Base-by-base conservation (phyloP, 1,140 invertebrate genomes). In the Asobara japonica region DNA sequence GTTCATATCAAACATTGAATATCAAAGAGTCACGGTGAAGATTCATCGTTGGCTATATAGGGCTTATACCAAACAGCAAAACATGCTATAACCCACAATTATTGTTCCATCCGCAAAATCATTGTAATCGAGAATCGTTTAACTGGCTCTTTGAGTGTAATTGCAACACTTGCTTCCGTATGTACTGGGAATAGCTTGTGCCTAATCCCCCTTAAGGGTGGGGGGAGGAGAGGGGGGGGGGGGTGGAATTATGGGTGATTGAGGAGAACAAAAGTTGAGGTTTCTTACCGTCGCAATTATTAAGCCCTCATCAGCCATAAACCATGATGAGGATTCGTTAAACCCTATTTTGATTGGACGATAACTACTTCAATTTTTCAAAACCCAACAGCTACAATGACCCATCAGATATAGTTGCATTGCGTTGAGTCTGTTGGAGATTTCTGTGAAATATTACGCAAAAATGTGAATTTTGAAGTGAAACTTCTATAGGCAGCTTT, bases 271-370 rank as follows among this genome's bases (percentile, higher is more conserved):
- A 38, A 45, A 13, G 18, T 13, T 16, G 41, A 45, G 41, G 41
- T 45, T 45, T 45, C 13, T 16, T 45, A 8, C 2, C 36, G n/a
- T 45, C 0, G 41, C n/a, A 45, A 13, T 45, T 16, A 45, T 45
- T 13, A 45, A 45, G 41, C 41, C n/a, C 5, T 13, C n/a, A 45
- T 16, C 41, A 16, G 18, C 41, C 41, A 45, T 45, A 45, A 45
- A 45, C 41, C 41, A 45, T 45, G 41, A 45, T 45, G 41, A 45
- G 41, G 41, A 45, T 45, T 45, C 41, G 41, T 45, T 45, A 45
- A 4, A 16, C 4, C n/a, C 7, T 45, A 45, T 45, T 45, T 45
- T 45, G 41, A 45, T 45, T 45, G 41, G 41, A 16, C n/a, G n/a
- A 45, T 16, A 45, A 16, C 18, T 45, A 16, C 18, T 45, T 45